phyloP scores from a whole-genome alignment of 2,113 vertebrate species.

The Suricata suricatta region DNA sequence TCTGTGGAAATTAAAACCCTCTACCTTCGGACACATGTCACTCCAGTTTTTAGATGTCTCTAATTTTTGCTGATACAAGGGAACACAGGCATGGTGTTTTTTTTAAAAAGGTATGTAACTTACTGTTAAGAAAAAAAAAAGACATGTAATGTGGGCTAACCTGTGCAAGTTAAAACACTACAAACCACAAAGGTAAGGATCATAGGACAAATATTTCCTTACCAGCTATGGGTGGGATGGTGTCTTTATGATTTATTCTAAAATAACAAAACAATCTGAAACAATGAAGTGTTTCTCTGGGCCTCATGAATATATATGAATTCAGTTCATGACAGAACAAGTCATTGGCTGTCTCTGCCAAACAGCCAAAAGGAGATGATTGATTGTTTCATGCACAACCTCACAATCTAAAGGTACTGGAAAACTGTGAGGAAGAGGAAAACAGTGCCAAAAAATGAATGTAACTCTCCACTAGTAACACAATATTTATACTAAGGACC shows the following conservation, averaged over 20 bases:
- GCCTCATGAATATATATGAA: conserved; percentile 74
- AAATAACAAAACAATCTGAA: conserved; percentile 82
- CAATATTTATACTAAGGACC: conserved; percentile 77
- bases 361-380: conserved; percentile 79
- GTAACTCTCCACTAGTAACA: conserved; percentile 75
- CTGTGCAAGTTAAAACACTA: conserved; percentile 69
- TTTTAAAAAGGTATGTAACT: background rate
- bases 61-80: background rate
- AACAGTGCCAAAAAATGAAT: conserved; percentile 77
- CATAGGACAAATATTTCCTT: conserved; percentile 75
- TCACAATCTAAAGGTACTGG: conserved; percentile 75
- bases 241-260: conserved; percentile 76
- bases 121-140: background rate
- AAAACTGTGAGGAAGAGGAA: conserved; percentile 73
- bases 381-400: conserved; percentile 78
- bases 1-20: background rate
- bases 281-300: conserved; percentile 80
- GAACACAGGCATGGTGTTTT: background rate
- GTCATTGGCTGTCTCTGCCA: conserved; percentile 62
- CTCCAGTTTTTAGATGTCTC: background rate
- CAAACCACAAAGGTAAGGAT: conserved; percentile 75
- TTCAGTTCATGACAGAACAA: conserved; percentile 83
- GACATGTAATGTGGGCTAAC: conserved; percentile 15
- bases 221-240: conserved; percentile 62
- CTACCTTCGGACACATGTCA: background rate